Percentiles rank a stretch among this genome's conserved stretches.
phyloP scores from a whole-genome alignment of 1,140 invertebrate species.

The Cataglyphis hispanica region DNA sequence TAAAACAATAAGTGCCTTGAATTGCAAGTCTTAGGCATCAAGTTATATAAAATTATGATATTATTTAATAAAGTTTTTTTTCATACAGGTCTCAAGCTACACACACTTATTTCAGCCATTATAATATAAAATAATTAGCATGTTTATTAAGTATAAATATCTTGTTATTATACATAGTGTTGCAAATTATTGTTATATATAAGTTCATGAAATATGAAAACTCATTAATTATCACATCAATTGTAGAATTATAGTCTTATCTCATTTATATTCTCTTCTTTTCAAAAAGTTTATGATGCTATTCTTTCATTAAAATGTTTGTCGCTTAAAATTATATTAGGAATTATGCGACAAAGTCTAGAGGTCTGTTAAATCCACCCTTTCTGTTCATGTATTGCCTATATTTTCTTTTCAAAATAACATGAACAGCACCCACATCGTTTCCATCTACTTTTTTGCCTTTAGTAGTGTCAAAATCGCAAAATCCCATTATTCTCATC shows the following conservation, averaged over 20 bases:
- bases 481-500: slow-evolving; percentile 99
- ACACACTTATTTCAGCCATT: not conserved
- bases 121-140: slow-evolving; percentile 4
- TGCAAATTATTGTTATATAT: too few species aligned
- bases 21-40: not conserved
- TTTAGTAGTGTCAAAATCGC: slow-evolving; percentile 97
- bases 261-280: not conserved
- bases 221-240: not conserved
- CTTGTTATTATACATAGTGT: slow-evolving; percentile 21
- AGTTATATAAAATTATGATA: not conserved
- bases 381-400: slow-evolving; percentile 99
- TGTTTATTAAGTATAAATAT: slow-evolving; percentile 46
- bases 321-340: not conserved
- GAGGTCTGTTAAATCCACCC: slow-evolving; percentile 98
- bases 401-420: slow-evolving; percentile 98
- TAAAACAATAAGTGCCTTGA: not conserved
- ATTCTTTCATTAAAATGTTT: not conserved
- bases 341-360: slow-evolving; percentile 96
- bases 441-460: slow-evolving; percentile 98
- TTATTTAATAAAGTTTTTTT: not conserved
- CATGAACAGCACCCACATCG: slow-evolving; percentile 96
- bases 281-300: not conserved
- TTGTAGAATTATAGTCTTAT: not conserved
- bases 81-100: not conserved
- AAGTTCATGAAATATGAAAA: not conserved